Conservation (phyloP, 2,113 vertebrate genomes). For the Callochromis pleurospilus region DNA sequence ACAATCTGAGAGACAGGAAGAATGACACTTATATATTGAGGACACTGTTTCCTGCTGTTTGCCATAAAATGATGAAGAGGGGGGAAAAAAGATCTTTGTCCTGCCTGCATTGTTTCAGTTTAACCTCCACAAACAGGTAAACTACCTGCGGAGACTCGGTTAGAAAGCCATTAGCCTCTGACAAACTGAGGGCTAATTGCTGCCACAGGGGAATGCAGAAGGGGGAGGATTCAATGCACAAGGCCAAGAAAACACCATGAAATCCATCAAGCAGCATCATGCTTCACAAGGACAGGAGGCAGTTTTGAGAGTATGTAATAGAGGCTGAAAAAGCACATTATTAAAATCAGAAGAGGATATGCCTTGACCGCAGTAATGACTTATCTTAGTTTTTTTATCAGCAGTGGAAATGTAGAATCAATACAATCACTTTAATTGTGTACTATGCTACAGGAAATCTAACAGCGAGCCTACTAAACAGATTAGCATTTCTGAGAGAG, state of each 20-base stretch:
- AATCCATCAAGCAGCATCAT: conserved; percentile 12
- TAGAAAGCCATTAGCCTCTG: conserved; percentile 65
- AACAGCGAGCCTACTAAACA: not conserved
- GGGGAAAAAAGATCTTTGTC: not conserved
- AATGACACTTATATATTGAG: not conserved
- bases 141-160: conserved; percentile 66
- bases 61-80: not conserved
- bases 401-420: not conserved
- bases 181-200: conserved; percentile 49
- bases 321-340: not conserved
- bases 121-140: conserved; percentile 54
- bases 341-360: not conserved
- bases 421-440: not conserved
- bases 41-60: conserved; percentile 8
- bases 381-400: not conserved
- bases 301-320: not conserved
- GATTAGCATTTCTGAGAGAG: not conserved
- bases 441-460: not conserved
- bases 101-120: not conserved
- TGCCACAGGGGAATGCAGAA: conserved; percentile 30
- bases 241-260: conserved; percentile 28
- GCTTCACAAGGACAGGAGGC: not conserved
- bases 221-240: conserved; percentile 19
- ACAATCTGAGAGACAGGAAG: not conserved
- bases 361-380: not conserved